phyloP scores from a whole-genome alignment of 64 coral and sea anemone species.

The Montipora sp. region DNA sequence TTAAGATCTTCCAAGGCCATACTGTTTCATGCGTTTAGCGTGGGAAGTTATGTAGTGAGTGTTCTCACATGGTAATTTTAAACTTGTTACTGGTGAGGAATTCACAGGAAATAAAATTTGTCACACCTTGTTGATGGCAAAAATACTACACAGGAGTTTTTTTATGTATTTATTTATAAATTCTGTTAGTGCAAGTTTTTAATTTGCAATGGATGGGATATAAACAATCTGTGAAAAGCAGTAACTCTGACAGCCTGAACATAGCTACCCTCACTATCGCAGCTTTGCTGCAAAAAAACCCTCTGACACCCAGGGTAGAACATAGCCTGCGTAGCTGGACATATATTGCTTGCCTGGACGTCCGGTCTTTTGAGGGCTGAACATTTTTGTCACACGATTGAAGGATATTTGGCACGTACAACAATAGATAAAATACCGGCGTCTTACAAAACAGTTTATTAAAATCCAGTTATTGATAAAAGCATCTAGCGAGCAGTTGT shows the following conservation, averaged over 20 bases:
- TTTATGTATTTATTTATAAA: slow-evolving; percentile 2
- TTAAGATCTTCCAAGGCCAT: slow-evolving; percentile 13
- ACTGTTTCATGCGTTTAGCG: background rate
- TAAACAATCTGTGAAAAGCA: background rate
- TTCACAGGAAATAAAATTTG: background rate
- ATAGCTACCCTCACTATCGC: too few relatives aligned
- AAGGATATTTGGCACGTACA: background rate
- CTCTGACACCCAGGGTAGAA: too few relatives aligned
- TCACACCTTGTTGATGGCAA: background rate
- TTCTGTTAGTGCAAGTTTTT: background rate
- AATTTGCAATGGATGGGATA: background rate
- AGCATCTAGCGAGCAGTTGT: too few relatives aligned
- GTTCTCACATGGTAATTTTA: too few relatives aligned
- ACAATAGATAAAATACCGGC: background rate
- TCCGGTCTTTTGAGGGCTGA: background rate
- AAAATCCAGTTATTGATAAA: background rate
- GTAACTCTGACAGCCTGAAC: background rate
- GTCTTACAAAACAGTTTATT: background rate
- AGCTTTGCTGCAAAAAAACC: too few relatives aligned
- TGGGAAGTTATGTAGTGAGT: too few relatives aligned
- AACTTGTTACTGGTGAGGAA: background rate
- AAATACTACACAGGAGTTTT: background rate
- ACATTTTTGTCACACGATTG: background rate
- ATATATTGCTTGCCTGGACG: background rate
- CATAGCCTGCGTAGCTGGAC: too few relatives aligned